Conservation (phyloP, 2,113 vertebrate genomes). For the Alaudala cheleensis region DNA sequence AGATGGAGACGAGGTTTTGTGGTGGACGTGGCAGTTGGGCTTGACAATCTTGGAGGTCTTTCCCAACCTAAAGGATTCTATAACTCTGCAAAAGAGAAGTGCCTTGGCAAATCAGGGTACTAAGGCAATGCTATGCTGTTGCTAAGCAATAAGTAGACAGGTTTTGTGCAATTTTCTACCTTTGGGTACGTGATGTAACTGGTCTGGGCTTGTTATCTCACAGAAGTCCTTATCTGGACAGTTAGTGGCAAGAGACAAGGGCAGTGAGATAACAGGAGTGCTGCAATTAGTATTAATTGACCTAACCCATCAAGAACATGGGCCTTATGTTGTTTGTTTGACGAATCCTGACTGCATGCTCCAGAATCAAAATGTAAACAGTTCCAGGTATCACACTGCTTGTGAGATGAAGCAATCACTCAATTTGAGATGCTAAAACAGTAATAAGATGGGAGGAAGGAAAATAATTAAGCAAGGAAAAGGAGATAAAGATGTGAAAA, state of each 20-base stretch:
- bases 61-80: neutral
- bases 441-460: neutral
- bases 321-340: neutral
- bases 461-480: neutral
- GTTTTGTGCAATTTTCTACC: slow-evolving; percentile 30
- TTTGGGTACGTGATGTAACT: slow-evolving; percentile 1
- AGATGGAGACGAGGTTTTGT: neutral
- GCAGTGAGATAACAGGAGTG: neutral
- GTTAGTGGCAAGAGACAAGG: neutral
- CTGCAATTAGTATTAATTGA: slow-evolving; percentile 41
- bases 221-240: neutral
- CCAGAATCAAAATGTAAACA: slow-evolving; percentile 4
- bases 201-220: neutral
- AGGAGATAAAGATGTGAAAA: neutral
- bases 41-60: rapidly evolving
- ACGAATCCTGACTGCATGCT: neutral
- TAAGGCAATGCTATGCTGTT: slow-evolving; percentile 16
- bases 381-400: neutral
- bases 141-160: slow-evolving; percentile 45
- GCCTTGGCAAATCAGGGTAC: neutral
- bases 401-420: neutral
- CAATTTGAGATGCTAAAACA: neutral
- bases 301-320: neutral
- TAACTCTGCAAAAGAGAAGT: neutral
- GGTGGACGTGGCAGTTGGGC: rapidly evolving